Conservation (phyloP, 2,113 vertebrate species). For the Chaetorhynchus papuensis region DNA sequence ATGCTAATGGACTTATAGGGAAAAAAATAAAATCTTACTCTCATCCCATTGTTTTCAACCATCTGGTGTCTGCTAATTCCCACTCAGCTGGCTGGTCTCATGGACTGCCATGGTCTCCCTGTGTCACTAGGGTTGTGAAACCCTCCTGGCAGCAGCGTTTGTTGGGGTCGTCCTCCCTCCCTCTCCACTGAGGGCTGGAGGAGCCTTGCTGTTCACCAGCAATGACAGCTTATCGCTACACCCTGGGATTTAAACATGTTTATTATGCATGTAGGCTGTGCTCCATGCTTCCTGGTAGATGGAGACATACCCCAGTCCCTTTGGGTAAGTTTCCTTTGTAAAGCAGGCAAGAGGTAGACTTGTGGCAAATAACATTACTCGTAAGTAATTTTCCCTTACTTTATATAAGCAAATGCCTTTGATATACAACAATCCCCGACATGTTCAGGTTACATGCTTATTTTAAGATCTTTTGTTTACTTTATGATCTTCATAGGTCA, state of each 20-base stretch:
- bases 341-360: slow-evolving; percentile 55
- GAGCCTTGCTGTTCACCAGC: background rate
- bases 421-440: slow-evolving; percentile 68
- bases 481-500: slow-evolving; percentile 83
- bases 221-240: background rate
- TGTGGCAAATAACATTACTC: slow-evolving; percentile 68
- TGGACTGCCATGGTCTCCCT: background rate
- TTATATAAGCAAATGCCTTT: slow-evolving; percentile 77
- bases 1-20: background rate
- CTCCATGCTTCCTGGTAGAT: background rate
- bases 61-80: background rate
- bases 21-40: background rate
- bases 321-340: slow-evolving; percentile 26
- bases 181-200: background rate
- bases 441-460: slow-evolving; percentile 80
- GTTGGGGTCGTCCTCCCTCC: background rate
- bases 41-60: background rate
- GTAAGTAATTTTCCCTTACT: slow-evolving; percentile 74
- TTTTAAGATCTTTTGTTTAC: slow-evolving; percentile 87
- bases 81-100: background rate
- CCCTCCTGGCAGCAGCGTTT: background rate
- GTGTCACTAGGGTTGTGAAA: background rate
- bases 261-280: background rate
- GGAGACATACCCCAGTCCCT: slow-evolving; percentile 1
- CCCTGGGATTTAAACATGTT: background rate